Percentiles rank a stretch among this genome's conserved stretches.
These are phyloP conservation scores for Lates japonicus DNA, from an alignment of 2,797 vertebrate species.

Conservation along the genomic window DNA sequence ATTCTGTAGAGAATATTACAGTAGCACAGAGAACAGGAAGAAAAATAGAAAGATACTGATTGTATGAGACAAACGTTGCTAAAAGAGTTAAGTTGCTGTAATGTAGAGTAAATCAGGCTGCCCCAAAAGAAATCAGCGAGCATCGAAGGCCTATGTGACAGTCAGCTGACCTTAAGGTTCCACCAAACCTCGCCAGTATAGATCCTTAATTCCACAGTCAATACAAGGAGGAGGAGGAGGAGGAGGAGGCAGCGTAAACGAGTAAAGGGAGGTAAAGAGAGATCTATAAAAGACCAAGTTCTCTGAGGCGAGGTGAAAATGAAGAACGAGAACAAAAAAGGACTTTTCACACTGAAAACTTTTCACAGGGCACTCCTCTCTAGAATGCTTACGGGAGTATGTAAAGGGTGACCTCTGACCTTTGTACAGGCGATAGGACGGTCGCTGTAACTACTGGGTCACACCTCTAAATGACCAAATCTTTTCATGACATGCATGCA, in stretches of 20 bases:
- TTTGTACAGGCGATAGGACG: constrained; percentile 1
- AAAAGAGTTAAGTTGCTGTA: neutral
- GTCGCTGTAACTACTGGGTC: neutral
- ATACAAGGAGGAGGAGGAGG: constrained; percentile 30
- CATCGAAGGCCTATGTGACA: constrained; percentile 33
- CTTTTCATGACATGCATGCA: neutral
- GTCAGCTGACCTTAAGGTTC: constrained; percentile 53
- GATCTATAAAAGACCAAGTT: constrained; percentile 9
- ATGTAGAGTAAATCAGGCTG: constrained; percentile 9
- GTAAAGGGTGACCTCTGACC: constrained; percentile 62
- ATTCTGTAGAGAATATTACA: neutral
- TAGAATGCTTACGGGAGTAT: neutral
- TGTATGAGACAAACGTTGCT: neutral
- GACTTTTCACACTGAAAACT: neutral
- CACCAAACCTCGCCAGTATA: constrained; percentile 26
- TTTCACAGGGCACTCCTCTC: neutral
- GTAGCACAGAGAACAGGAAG: neutral
- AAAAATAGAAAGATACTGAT: neutral
- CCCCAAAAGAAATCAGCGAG: neutral
- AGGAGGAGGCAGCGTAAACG: neutral
- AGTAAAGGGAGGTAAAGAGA: neutral
- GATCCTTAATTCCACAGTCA: constrained; percentile 45
- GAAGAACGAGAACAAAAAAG: neutral
- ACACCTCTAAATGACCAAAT: neutral
- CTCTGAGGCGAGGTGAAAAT: constrained; percentile 12